These are phyloP conservation scores for Ptilorrhoa leucosticta DNA, from an alignment of 2,113 vertebrate genomes.

Conservation along the genomic window DNA sequence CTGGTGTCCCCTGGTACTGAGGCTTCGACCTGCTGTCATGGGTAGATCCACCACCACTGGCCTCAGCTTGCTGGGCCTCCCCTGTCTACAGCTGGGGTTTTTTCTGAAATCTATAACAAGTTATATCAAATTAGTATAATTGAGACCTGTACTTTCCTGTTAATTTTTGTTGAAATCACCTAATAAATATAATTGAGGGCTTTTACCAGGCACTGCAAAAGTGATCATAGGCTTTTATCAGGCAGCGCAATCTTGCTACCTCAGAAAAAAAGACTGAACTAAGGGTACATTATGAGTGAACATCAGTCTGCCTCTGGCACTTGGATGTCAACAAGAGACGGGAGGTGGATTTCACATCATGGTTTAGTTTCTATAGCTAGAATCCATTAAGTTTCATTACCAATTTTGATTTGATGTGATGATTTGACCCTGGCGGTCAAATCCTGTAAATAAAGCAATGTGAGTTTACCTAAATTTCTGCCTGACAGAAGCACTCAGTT, in stretches of 20 bases:
- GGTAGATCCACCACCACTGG: neutral
- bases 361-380: neutral
- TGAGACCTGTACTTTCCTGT: neutral
- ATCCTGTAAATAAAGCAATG: constrained; percentile 15
- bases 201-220: neutral
- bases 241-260: neutral
- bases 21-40: neutral
- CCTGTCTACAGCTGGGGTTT: neutral
- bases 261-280: neutral
- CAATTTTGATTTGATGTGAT: constrained; percentile 11
- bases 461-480: neutral
- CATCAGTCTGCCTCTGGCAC: neutral
- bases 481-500: neutral
- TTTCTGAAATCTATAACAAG: neutral
- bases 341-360: neutral
- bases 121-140: neutral
- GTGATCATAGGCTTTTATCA: neutral
- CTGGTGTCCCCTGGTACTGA: neutral
- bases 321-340: neutral
- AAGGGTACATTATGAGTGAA: neutral
- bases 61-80: neutral
- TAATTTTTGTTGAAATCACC: neutral
- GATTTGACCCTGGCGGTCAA: neutral
- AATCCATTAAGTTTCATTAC: constrained; percentile 3
- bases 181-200: neutral